These are phyloP conservation scores for Neria commutata DNA, from an alignment of 2,888 invertebrate species.

Conservation along the genomic window DNA sequence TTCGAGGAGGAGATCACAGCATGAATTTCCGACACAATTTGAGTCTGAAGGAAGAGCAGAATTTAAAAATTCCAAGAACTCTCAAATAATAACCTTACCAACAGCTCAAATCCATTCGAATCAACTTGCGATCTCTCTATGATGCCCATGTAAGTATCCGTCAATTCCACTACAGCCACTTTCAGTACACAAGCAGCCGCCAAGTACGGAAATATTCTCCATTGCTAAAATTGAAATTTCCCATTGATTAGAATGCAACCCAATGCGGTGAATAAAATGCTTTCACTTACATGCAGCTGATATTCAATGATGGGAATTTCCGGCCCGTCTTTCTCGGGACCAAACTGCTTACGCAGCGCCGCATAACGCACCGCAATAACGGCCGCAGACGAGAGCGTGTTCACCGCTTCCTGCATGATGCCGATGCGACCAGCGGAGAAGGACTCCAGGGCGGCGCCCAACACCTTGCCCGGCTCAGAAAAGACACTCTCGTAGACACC, in stretches of 20 bases:
- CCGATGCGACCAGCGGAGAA: conserved; percentile 83
- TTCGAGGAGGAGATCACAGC: conserved; percentile 71
- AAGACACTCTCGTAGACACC: conserved; percentile 90
- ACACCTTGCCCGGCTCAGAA: conserved; percentile 83
- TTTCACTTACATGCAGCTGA: conserved; percentile 70
- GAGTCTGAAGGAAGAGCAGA: conserved; percentile 43
- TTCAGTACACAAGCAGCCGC: conserved; percentile 70
- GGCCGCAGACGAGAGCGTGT: conserved; percentile 68
- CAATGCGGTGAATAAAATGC: neutral
- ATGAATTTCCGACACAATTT: conserved; percentile 68
- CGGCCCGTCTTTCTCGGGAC: conserved; percentile 66
- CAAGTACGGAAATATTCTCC: conserved; percentile 73
- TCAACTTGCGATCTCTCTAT: conserved; percentile 69
- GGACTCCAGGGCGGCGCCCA: conserved; percentile 85
- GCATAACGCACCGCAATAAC: conserved; percentile 80
- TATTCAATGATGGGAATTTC: conserved; percentile 82
- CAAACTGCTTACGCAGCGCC: conserved; percentile 79
- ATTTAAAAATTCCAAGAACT: too few relatives aligned
- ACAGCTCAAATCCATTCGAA: conserved; percentile 58
- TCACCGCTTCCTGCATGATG: conserved; percentile 66
- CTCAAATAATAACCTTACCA: conserved; percentile 45
- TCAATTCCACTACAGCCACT: conserved; percentile 71
- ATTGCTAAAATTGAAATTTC: conserved; percentile 67
- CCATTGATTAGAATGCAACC: neutral
- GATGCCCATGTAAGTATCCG: conserved; percentile 70